phyloP scores from a whole-genome alignment of 2,888 invertebrate genomes.

The Tipula confusa region DNA sequence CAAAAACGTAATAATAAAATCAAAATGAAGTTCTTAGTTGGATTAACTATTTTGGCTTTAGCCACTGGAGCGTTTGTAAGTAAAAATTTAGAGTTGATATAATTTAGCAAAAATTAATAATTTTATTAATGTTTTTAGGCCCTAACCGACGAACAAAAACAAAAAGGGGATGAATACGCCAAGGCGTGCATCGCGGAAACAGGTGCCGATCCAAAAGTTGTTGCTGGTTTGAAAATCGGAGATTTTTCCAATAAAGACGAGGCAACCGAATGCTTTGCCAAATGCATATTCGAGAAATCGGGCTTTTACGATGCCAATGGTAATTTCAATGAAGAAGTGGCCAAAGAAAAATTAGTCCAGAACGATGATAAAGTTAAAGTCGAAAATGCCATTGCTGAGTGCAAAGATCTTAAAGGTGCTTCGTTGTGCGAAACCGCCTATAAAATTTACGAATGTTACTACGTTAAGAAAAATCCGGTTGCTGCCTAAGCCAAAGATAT shows the following conservation, averaged over 20 bases:
- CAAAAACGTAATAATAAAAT: not conserved
- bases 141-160: constrained; percentile 41
- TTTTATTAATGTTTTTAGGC: constrained; percentile 32
- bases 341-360: constrained; percentile 33
- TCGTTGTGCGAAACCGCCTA: not conserved
- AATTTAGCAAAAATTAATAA: not conserved
- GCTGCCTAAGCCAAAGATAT: not conserved
- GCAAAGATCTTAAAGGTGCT: constrained; percentile 33
- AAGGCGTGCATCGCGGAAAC: constrained; percentile 40
- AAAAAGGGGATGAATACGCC: constrained; percentile 37
- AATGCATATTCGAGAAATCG: constrained; percentile 44
- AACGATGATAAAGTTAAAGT: constrained; percentile 31
- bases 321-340: constrained; percentile 38
- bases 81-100: not conserved
- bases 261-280: constrained; percentile 43
- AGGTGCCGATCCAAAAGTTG: constrained; percentile 40
- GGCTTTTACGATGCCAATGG: constrained; percentile 41
- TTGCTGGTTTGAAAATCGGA: constrained; percentile 38
- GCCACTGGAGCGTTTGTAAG: constrained; percentile 32
- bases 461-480: not conserved
- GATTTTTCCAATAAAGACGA: constrained; percentile 38
- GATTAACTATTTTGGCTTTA: constrained; percentile 27
- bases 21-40: constrained; percentile 33
- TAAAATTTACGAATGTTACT: not conserved
- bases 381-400: constrained; percentile 32